These are phyloP conservation scores for Margarornis squamiger DNA, from an alignment of 2,797 vertebrate species.

Conservation along the genomic window DNA sequence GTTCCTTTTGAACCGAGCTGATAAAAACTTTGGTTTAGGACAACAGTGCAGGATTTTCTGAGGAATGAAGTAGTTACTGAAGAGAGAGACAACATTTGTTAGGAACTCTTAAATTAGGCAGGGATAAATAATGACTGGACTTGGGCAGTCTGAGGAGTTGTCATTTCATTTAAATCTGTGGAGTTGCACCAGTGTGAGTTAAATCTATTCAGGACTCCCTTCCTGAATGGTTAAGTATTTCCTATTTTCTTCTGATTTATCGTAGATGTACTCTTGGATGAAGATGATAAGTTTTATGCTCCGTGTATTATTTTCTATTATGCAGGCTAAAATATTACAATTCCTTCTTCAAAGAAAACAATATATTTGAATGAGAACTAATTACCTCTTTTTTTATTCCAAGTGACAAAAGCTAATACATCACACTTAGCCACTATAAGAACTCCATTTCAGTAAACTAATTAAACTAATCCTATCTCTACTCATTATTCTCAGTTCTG, in stretches of 20 bases:
- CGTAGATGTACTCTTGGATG: constrained; percentile 3
- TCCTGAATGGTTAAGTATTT: background rate
- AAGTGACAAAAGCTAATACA: constrained; percentile 82
- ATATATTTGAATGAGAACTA: constrained; percentile 77
- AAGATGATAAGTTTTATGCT: constrained; percentile 46
- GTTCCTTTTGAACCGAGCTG: background rate
- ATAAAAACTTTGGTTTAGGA: background rate
- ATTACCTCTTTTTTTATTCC: constrained; percentile 82
- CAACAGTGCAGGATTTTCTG: background rate
- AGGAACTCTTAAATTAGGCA: background rate
- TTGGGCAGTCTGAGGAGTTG: background rate
- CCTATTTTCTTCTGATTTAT: constrained; percentile 7
- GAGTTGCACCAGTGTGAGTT: background rate
- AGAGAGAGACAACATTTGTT: background rate
- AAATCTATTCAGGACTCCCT: background rate
- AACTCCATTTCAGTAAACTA: constrained; percentile 82
- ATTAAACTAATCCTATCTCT: constrained; percentile 84
- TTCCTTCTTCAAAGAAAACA: constrained; percentile 75
- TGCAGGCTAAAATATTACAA: constrained; percentile 71
- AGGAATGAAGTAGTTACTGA: background rate
- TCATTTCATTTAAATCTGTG: background rate
- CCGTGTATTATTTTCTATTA: constrained; percentile 29
- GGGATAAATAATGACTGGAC: background rate
- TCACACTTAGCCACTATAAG: constrained; percentile 79
- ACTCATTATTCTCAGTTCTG: constrained; percentile 79